Percentiles rank a stretch among this genome's conserved stretches.
phyloP scores from a whole-genome alignment of 2,888 invertebrate genomes.

The Laothoe populi region DNA sequence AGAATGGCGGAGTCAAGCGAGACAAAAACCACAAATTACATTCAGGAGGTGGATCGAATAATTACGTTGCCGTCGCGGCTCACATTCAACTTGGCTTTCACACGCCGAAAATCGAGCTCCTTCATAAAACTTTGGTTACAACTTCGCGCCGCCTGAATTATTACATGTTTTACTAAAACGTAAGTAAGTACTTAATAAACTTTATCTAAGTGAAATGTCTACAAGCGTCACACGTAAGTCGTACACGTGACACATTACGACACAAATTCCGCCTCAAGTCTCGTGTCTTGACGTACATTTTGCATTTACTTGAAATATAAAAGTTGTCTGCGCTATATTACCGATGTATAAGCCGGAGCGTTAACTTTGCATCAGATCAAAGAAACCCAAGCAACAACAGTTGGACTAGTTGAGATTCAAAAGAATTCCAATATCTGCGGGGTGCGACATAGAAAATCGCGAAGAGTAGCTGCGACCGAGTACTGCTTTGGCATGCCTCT shows the following conservation, averaged over 20 bases:
- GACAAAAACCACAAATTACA: slow-evolving; percentile 79
- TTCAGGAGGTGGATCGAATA: slow-evolving; percentile 73
- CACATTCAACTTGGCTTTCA: slow-evolving; percentile 69
- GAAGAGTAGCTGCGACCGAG: slow-evolving; percentile 47
- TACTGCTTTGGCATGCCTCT: slow-evolving; percentile 25
- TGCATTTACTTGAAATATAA: slow-evolving; percentile 12
- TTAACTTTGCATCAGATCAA: slow-evolving; percentile 67
- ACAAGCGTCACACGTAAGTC: slow-evolving; percentile 23
- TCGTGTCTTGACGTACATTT: neutral
- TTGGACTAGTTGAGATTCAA: slow-evolving; percentile 72
- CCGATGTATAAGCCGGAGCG: slow-evolving; percentile 46
- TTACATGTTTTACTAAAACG: slow-evolving; percentile 71
- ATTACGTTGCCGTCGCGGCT: slow-evolving; percentile 58
- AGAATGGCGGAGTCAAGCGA: slow-evolving; percentile 60
- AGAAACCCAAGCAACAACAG: slow-evolving; percentile 61
- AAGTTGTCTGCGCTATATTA: slow-evolving; percentile 10
- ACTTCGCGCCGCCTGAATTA: slow-evolving; percentile 65
- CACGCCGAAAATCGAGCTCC: slow-evolving; percentile 59
- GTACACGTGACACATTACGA: slow-evolving; percentile 27
- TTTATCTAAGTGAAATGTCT: slow-evolving; percentile 47
- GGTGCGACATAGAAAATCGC: slow-evolving; percentile 53
- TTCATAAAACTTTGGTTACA: slow-evolving; percentile 64
- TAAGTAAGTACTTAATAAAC: slow-evolving; percentile 67
- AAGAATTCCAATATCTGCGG: slow-evolving; percentile 80
- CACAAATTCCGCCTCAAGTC: slow-evolving; percentile 3